Percentiles rank a stretch among this genome's conserved stretches.
Conservation (phyloP, 1,140 invertebrate species). For the Pseudachorutes palmiensis region DNA sequence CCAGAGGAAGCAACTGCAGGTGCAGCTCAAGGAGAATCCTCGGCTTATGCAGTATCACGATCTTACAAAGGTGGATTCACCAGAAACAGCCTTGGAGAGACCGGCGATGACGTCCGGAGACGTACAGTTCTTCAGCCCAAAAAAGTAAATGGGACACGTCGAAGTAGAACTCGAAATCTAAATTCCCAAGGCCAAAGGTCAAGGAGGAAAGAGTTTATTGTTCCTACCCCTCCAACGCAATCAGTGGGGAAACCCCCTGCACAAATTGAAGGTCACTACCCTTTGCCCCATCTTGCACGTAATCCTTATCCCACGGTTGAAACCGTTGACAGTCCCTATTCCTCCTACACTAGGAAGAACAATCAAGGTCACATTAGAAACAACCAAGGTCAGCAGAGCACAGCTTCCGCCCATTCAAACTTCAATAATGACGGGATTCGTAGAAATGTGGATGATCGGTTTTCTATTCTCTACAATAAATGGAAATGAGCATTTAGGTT, state of each 20-base stretch:
- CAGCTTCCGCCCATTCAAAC: too few relatives aligned
- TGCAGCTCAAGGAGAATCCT: slow-evolving; percentile 27
- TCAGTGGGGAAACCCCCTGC: not conserved
- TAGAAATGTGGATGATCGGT: not conserved
- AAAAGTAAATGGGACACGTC: slow-evolving; percentile 22
- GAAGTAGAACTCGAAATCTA: not conserved
- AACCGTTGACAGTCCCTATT: not conserved
- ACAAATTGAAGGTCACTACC: slow-evolving; percentile 6
- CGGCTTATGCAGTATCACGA: slow-evolving; percentile 23
- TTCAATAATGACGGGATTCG: not conserved
- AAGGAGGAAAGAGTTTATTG: not conserved
- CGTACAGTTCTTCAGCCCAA: slow-evolving; percentile 3
- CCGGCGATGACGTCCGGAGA: slow-evolving; percentile 6
- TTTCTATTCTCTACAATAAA: slow-evolving; percentile 1
- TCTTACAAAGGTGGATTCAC: not conserved
- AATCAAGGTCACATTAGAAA: too few relatives aligned
- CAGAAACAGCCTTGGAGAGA: too few relatives aligned
- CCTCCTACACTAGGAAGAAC: not conserved
- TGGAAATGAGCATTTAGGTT: not conserved
- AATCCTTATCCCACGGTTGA: not conserved
- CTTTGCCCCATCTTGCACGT: not conserved
- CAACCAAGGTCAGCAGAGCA: too few relatives aligned
- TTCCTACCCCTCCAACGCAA: not conserved
- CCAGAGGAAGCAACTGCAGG: slow-evolving; percentile 8
- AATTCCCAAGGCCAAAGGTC: not conserved